Evolutionary conservation across 2,113 vertebrate species (phyloP).

Genomic region (Megalops atlanticus): DNA sequence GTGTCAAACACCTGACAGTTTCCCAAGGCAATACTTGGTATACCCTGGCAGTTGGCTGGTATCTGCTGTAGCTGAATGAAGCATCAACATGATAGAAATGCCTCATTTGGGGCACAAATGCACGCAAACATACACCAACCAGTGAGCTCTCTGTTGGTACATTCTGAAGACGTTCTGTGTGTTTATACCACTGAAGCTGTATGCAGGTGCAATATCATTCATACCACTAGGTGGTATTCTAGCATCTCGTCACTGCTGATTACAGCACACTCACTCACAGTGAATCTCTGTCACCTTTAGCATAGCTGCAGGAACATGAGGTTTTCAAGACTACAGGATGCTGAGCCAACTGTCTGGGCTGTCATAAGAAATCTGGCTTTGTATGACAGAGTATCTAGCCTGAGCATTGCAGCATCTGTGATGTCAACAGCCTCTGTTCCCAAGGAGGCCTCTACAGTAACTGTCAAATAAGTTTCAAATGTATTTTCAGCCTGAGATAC

Average conservation of each 20-base stretch:
- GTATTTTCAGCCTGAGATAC: not conserved
- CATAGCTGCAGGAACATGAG: not conserved
- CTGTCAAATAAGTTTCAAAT: not conserved
- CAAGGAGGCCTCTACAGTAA: not conserved
- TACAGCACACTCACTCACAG: not conserved
- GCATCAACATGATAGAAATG: too few relatives aligned
- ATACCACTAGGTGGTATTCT: slow-evolving; percentile 7
- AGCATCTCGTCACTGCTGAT: not conserved
- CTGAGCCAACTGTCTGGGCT: too few relatives aligned
- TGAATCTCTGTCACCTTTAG: too few relatives aligned
- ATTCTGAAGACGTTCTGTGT: too few relatives aligned
- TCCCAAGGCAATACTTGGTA: not conserved
- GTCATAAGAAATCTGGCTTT: too few relatives aligned
- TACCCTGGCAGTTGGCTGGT: not conserved
- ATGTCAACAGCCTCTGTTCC: not conserved
- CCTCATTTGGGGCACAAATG: too few relatives aligned
- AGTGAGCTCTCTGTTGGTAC: not conserved
- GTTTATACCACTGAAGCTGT: not conserved
- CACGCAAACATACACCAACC: not conserved
- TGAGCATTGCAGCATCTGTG: not conserved
- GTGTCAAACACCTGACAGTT: not conserved
- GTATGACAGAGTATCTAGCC: too few relatives aligned
- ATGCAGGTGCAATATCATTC: slow-evolving; percentile 13
- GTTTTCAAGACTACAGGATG: not conserved
- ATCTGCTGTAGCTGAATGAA: too few relatives aligned